Evolutionary conservation across 2,888 invertebrate genomes (phyloP).

Genomic region (Cephonodes hylas): DNA sequence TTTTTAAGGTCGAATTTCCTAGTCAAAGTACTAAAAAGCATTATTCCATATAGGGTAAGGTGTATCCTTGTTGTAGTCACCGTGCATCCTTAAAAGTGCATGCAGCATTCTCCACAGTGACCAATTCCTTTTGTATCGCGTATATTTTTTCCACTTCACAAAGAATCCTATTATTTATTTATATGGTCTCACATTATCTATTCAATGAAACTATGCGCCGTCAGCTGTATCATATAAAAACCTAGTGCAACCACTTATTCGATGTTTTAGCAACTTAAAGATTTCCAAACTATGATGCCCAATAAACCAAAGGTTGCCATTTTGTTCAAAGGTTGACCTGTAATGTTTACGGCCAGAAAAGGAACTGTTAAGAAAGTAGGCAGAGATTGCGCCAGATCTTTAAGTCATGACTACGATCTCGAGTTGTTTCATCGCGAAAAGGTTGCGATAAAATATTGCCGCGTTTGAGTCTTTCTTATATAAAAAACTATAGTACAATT

Average conservation of each 20-base stretch:
- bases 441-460: not conserved
- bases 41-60: not conserved
- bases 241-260: not conserved
- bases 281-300: not conserved
- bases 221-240: not conserved
- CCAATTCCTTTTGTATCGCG: conserved; percentile 57
- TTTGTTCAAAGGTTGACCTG: not conserved
- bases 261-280: not conserved
- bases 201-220: not conserved
- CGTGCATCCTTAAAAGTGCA: conserved; percentile 74
- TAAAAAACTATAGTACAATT: not conserved
- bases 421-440: not conserved
- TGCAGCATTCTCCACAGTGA: conserved; percentile 64
- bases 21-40: not conserved
- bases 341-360: not conserved
- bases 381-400: not conserved
- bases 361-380: not conserved
- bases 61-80: conserved; percentile 32
- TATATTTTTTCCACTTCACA: conserved; percentile 39
- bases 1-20: not conserved
- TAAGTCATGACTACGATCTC: not conserved
- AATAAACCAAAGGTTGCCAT: not conserved
- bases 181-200: not conserved
- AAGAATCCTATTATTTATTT: not conserved
- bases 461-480: not conserved